Evolutionary conservation across 1,140 invertebrate genomes (phyloP).

Genomic region (Lutraria rhynchaena): DNA sequence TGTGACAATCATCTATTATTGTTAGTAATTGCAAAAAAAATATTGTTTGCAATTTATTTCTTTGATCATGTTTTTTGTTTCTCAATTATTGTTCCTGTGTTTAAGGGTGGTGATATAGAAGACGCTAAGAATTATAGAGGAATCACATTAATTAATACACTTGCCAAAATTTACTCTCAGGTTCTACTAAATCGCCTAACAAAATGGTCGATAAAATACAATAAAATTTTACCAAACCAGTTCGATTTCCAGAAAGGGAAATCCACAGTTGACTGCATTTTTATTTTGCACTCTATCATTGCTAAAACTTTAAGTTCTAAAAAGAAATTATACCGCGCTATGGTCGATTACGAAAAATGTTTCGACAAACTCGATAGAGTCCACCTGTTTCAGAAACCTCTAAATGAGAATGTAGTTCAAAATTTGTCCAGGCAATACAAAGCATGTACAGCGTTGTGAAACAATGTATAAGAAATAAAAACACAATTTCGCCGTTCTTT

Average conservation of each 20-base stretch:
- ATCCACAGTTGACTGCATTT: no score
- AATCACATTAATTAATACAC: slow-evolving; percentile 27
- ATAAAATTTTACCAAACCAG: slow-evolving; percentile 11
- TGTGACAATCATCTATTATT: no score
- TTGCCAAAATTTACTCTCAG: slow-evolving; percentile 11
- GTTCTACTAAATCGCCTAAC: slow-evolving; percentile 31
- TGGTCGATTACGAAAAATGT: slow-evolving; percentile 46
- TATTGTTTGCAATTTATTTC: no score
- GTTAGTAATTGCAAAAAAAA: no score
- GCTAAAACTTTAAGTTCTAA: slow-evolving; percentile 11
- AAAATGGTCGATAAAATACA: slow-evolving; percentile 22
- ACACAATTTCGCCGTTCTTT: neutral
- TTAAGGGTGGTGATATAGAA: slow-evolving; percentile 23
- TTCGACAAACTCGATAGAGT: slow-evolving; percentile 39
- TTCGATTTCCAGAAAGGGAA: no score
- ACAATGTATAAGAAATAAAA: slow-evolving; percentile 10
- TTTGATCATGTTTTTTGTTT: no score
- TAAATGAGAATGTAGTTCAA: slow-evolving; percentile 26
- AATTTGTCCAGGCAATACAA: slow-evolving; percentile 24
- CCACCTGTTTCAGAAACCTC: slow-evolving; percentile 9
- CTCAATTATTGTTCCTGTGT: slow-evolving; percentile 27
- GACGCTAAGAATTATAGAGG: slow-evolving; percentile 29
- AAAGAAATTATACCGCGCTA: slow-evolving; percentile 22
- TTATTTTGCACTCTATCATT: slow-evolving; percentile 36
- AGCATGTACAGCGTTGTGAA: slow-evolving; percentile 17